Conservation (phyloP, 2,888 invertebrate species). For the Campopleginae sp. region DNA sequence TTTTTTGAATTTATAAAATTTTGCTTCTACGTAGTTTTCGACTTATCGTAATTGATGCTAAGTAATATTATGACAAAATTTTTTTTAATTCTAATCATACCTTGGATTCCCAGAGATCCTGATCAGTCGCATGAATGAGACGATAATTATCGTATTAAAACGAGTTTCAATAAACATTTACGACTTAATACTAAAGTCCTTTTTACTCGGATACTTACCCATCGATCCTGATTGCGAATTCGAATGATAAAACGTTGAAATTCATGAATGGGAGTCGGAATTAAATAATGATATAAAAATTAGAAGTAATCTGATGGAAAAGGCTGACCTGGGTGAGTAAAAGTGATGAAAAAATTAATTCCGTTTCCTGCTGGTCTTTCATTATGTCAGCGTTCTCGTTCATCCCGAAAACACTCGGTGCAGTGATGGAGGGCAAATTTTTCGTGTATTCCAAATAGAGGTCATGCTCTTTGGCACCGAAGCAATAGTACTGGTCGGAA, state of each 20-base stretch:
- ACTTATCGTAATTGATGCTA: no score
- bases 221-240: conserved; percentile 75
- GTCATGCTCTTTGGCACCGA: conserved; percentile 89
- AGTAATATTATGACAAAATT: no score
- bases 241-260: conserved; percentile 48
- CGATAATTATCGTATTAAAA: conserved; percentile 40
- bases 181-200: background rate
- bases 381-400: conserved; percentile 96
- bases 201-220: conserved; percentile 72
- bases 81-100: no score
- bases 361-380: conserved; percentile 95
- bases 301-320: background rate
- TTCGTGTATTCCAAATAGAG: conserved; percentile 89
- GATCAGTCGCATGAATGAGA: conserved; percentile 46
- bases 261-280: background rate
- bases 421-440: conserved; percentile 90
- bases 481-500: conserved; percentile 88
- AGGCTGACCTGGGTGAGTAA: conserved; percentile 90
- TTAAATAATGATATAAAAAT: background rate
- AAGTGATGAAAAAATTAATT: conserved; percentile 90
- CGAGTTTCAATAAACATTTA: background rate
- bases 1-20: no score
- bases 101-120: conserved; percentile 77
- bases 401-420: conserved; percentile 96
- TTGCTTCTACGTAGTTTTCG: no score